Percentiles rank a stretch among this genome's conserved stretches.
Conservation (phyloP, 2,113 vertebrate species). For the Pelecanus crispus region DNA sequence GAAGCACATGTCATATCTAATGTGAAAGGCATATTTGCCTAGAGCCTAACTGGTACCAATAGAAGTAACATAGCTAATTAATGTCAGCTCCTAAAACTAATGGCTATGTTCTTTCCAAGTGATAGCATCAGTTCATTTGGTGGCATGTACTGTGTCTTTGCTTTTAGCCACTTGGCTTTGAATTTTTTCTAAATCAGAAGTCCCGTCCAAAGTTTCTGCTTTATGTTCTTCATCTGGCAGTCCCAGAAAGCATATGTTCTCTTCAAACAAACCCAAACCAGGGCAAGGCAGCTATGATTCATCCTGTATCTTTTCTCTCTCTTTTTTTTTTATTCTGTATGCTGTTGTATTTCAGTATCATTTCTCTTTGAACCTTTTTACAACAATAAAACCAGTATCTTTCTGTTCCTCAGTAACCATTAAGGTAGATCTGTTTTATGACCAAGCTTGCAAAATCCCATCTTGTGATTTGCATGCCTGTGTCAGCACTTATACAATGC, state of each 20-base stretch:
- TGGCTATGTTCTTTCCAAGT: not conserved
- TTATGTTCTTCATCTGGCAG: not conserved
- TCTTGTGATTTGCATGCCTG: not conserved
- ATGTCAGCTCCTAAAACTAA: slow-evolving; percentile 9
- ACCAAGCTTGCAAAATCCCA: not conserved
- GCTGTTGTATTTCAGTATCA: not conserved
- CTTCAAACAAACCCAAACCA: not conserved
- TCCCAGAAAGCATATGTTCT: not conserved
- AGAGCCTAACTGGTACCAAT: not conserved
- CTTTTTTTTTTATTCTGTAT: not conserved
- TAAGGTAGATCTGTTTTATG: not conserved
- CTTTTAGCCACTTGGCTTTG: not conserved
- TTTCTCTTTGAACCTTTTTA: not conserved
- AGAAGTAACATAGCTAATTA: slow-evolving; percentile 20
- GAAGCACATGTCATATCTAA: not conserved
- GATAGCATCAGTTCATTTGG: not conserved
- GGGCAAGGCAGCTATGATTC: not conserved
- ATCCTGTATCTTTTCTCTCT: not conserved
- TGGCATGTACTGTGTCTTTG: not conserved
- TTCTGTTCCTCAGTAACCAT: not conserved
- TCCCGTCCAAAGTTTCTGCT: not conserved
- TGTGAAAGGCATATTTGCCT: slow-evolving; percentile 21
- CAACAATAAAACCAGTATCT: not conserved
- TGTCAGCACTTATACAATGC: not conserved
- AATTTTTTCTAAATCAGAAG: not conserved